A percentile compares a stretch with the other conserved stretches of the same genome.
Conservation (phyloP, 2,888 invertebrate species). For the Ornithoptera priamus region DNA sequence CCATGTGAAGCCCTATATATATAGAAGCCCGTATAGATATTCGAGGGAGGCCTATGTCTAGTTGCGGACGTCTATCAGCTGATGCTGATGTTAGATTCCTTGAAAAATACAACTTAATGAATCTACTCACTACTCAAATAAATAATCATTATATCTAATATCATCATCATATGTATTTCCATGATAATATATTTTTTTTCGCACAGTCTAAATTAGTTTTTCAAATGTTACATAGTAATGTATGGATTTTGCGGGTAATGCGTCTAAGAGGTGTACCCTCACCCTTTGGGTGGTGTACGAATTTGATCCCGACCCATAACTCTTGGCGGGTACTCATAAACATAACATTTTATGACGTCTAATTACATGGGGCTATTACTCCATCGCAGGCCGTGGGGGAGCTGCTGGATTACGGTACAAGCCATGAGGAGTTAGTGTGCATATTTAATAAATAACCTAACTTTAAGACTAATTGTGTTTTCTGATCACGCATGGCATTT, state of each 20-base stretch:
- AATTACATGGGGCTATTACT: slow-evolving; percentile 45
- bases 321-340: slow-evolving; percentile 40
- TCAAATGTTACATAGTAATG: not conserved
- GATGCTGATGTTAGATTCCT: too few species aligned
- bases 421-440: slow-evolving; percentile 7
- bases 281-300: slow-evolving; percentile 29
- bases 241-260: not conserved
- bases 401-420: slow-evolving; percentile 27
- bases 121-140: too few species aligned
- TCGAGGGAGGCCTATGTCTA: too few species aligned
- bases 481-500: too few species aligned
- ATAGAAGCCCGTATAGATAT: too few species aligned
- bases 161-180: too few species aligned
- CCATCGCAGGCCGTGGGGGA: slow-evolving; percentile 35
- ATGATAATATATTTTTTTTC: too few species aligned
- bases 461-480: not conserved
- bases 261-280: slow-evolving; percentile 6
- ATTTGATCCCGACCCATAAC: slow-evolving; percentile 40
- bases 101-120: too few species aligned
- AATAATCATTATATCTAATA: too few species aligned
- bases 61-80: too few species aligned
- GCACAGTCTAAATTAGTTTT: too few species aligned
- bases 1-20: too few species aligned
- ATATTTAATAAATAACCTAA: not conserved
- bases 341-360: slow-evolving; percentile 43